Base-by-base conservation (phyloP, 2,888 invertebrate species). In the Hyposoter dolosus region DNA sequence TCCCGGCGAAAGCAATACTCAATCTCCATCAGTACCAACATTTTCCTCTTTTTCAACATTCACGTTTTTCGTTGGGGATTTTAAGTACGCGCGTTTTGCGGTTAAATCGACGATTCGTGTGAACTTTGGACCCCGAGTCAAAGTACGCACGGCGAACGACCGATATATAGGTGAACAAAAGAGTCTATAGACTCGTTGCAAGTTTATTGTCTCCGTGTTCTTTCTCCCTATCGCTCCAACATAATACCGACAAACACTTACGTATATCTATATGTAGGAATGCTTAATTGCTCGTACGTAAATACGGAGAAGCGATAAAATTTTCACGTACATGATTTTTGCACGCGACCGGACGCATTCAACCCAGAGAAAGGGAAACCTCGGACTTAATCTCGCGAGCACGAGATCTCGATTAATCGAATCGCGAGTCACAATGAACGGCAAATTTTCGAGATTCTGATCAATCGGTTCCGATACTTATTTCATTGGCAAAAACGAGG, bases 391-490 rank as follows among this genome's bases (percentile, higher is more conserved):
- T 50, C 40, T 15, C 28, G 23, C 19, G 40, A 56, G 53, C 43
- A 45, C 68, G 68, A 15, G 68, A 12, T 47, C 28, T 50, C 72
- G 72, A 45, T 68, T 28, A 63, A 77, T 69, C 65, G 71, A 76
- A 63, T 80, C 75, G 80, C 71, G 72, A 71, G 77, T 60, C 28
- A 28, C 15, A 15, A 28, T 1, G 80, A 75, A 82, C 82, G 81
- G 47, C 84, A 86, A 87, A 87, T 86, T 86, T 87, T 79, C 80
- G 60, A 74, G 76, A 81, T 69, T 75, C 65, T 74, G 78, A 71
- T 47, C 28, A 32, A 69, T 63, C 83, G 74, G 71, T 81, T 82
- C 68, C 81, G 86, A 87, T 84, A 86, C 83, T 81, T 79, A 84
- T 83, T 71, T 32, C 32, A 10, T 35, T 7, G 40, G 19, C n/a